phyloP scores from a whole-genome alignment of 2,113 vertebrate species.

The Misgurnus anguillicaudatus region DNA sequence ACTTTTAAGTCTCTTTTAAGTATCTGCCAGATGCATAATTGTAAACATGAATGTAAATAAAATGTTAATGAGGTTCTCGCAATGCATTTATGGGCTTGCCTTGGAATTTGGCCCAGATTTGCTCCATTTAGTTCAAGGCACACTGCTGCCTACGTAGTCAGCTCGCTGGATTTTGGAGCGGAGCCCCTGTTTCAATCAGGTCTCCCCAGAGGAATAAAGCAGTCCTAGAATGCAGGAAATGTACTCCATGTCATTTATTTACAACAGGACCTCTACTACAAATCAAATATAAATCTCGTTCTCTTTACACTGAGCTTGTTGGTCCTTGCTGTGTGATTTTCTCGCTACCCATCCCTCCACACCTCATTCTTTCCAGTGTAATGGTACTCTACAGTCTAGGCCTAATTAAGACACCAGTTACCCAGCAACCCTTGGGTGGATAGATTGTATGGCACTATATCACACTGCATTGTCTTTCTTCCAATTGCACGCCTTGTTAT shows the following conservation, averaged over 20 bases:
- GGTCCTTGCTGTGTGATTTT: not conserved
- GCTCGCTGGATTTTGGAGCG: not conserved
- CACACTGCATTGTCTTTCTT: slow-evolving; percentile 41
- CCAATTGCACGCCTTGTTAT: slow-evolving; percentile 32
- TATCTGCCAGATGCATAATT: too few species aligned
- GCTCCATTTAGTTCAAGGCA: too few species aligned
- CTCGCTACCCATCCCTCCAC: slow-evolving; percentile 26
- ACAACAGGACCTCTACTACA: slow-evolving; percentile 9
- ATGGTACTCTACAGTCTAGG: slow-evolving; percentile 37
- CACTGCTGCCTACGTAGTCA: too few species aligned
- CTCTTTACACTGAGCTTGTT: not conserved
- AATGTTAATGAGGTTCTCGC: too few species aligned
- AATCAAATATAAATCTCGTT: slow-evolving; percentile 13
- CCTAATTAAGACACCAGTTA: slow-evolving; percentile 59
- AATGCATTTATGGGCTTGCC: too few species aligned
- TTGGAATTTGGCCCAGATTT: too few species aligned
- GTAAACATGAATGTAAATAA: too few species aligned
- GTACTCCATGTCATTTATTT: not conserved
- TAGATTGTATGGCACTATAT: slow-evolving; percentile 42
- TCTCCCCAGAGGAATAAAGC: not conserved
- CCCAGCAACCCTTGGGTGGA: slow-evolving; percentile 52
- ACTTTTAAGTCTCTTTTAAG: too few species aligned
- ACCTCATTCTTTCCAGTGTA: not conserved
- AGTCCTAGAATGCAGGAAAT: not conserved
- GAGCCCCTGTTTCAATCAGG: not conserved